These are phyloP conservation scores for Oriolus oriolus DNA, from an alignment of 2,113 vertebrate species.

Conservation along the genomic window DNA sequence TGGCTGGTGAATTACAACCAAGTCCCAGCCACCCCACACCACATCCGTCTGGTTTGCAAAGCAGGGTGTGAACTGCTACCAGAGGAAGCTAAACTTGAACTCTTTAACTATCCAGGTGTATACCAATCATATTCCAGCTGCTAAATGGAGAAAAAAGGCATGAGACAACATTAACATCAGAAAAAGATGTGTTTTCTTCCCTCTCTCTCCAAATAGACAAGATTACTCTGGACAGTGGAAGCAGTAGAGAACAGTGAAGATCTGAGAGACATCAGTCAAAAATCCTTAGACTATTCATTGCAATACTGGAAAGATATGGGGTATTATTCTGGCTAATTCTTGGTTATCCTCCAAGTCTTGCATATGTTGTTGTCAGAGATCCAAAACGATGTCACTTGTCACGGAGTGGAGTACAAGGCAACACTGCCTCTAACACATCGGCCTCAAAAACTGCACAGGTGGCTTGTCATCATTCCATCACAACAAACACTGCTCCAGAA, in stretches of 20 bases:
- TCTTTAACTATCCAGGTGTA: background rate
- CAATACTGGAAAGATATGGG: background rate
- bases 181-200: background rate
- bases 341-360: background rate
- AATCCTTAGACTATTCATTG: background rate
- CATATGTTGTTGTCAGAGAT: background rate
- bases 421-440: background rate
- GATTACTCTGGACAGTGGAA: background rate
- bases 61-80: background rate
- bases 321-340: background rate
- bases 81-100: background rate
- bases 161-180: background rate
- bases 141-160: background rate
- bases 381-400: background rate
- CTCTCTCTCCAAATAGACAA: background rate
- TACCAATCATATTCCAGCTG: background rate
- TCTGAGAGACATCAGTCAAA: background rate
- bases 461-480: background rate
- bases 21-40: rapidly evolving
- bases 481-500: background rate
- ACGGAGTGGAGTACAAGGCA: background rate
- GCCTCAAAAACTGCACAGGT: background rate
- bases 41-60: background rate
- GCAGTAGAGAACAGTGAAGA: background rate
- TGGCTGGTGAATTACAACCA: background rate